Evolutionary conservation across 2,888 invertebrate species (phyloP), one percentile per base, ranked within the genome.

Genomic region (Ophion ventricosus): DNA sequence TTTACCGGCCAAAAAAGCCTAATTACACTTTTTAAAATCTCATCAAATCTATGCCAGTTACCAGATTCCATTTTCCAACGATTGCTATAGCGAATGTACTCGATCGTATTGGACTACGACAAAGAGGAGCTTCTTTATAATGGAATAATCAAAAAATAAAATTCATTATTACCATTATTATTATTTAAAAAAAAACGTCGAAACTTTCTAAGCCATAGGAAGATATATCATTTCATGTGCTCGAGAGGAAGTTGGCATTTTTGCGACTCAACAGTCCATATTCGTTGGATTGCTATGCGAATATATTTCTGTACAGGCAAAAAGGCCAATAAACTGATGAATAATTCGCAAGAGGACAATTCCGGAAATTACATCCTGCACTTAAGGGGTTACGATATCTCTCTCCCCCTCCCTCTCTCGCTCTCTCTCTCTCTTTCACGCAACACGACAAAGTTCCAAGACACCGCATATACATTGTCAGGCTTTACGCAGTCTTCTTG

Each of bases 141-240:
- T 35, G 5, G 23, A 67, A 67, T 5, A 8, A 67, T 11, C 49
- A n/a, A 20, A 11, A 11, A 14, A 67, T 25, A 25, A 67, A 11
- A n/a, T n/a, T n/a, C n/a, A n/a, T n/a, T n/a, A n/a, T n/a, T n/a
- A n/a, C n/a, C n/a, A n/a, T n/a, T n/a, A n/a, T n/a, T n/a, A n/a
- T n/a, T n/a, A n/a, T n/a, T n/a, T n/a, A n/a, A n/a, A n/a, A n/a
- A n/a, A 54, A 67, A 40, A 26, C 73, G 40, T 78, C 67, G 74
- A 74, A 78, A 82, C 82, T 82, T 82, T 82, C 82, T 82, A 79
- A 56, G 69, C 67, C 61, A 69, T 35, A 8, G 35, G 8, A 35
- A 35, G 35, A 35, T 56, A 35, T 49, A 70, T 59, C 20, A 23
- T 29, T 43, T 59, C 57, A n/a, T 40, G 67, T 67, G 49, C 7